Percentiles rank a stretch among this genome's conserved stretches.
Conservation (phyloP, 2,888 invertebrate species). For the Chrysolina americana region DNA sequence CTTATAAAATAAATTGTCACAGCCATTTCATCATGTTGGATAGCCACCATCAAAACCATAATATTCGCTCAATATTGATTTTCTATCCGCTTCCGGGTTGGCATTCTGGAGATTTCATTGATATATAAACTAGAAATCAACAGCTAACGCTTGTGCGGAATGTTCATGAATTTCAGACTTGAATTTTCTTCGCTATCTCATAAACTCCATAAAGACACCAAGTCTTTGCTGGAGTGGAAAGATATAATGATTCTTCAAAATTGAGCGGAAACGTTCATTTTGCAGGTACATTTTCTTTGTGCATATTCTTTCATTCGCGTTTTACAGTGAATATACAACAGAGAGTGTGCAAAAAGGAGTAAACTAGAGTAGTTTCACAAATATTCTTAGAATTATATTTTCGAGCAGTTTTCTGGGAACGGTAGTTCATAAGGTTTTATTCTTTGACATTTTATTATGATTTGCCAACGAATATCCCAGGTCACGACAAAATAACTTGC, state of each 20-base stretch:
- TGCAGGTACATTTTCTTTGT: background rate
- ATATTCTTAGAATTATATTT: background rate
- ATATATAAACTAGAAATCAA: slow-evolving; percentile 2
- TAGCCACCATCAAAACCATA: too few relatives aligned
- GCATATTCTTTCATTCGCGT: background rate
- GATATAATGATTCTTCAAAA: background rate
- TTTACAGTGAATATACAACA: background rate
- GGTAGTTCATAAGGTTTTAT: too few relatives aligned
- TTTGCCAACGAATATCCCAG: too few relatives aligned
- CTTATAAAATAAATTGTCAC: too few relatives aligned
- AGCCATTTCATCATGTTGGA: too few relatives aligned
- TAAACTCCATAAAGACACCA: background rate
- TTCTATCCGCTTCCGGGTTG: background rate
- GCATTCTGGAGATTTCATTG: background rate
- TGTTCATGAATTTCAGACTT: slow-evolving; percentile 9
- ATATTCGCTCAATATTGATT: too few relatives aligned
- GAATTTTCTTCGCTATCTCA: background rate
- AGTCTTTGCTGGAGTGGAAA: background rate
- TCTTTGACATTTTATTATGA: too few relatives aligned
- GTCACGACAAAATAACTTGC: too few relatives aligned
- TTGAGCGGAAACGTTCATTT: background rate
- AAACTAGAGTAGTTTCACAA: background rate
- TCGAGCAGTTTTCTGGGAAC: too few relatives aligned
- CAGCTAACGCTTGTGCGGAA: background rate
- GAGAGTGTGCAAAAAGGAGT: background rate